A percentile compares a stretch with the other conserved stretches of the same genome.
phyloP scores from a whole-genome alignment of 2,113 vertebrate genomes.

The Hemicordylus capensis region DNA sequence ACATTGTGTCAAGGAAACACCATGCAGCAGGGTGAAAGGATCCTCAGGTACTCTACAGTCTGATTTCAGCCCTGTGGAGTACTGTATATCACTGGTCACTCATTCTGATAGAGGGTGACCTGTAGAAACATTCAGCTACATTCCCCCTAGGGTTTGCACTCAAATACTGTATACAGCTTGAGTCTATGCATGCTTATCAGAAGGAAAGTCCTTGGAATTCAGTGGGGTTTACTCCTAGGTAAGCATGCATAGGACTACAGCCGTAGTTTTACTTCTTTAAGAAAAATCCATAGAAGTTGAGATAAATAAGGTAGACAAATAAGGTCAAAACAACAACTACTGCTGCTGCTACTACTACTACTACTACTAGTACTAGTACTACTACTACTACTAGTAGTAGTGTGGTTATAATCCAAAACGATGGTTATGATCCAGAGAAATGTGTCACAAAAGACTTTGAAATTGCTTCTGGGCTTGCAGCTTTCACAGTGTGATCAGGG shows the following conservation, averaged over 20 bases:
- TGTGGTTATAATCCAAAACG: too few species aligned
- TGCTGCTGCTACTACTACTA: too few species aligned
- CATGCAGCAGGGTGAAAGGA: neutral
- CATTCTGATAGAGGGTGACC: neutral
- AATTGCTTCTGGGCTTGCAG: neutral
- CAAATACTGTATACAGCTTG: too few species aligned
- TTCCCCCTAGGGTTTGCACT: too few species aligned
- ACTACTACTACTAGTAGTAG: too few species aligned
- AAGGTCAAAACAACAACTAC: neutral
- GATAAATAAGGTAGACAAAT: neutral
- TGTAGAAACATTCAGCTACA: neutral
- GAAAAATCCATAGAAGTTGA: neutral
- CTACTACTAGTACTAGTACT: too few species aligned
- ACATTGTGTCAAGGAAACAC: neutral
- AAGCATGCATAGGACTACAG: neutral
- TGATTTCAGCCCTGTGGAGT: neutral
- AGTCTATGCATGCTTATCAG: neutral
- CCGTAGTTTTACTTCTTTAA: neutral
- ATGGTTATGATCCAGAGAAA: neutral
- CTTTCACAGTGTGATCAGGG: neutral
- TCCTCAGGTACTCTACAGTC: too few species aligned
- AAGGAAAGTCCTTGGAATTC: neutral
- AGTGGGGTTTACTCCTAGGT: neutral
- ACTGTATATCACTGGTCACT: neutral
- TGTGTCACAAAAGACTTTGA: neutral